phyloP scores from a whole-genome alignment of 2,113 vertebrate species.

The Gadus macrocephalus region DNA sequence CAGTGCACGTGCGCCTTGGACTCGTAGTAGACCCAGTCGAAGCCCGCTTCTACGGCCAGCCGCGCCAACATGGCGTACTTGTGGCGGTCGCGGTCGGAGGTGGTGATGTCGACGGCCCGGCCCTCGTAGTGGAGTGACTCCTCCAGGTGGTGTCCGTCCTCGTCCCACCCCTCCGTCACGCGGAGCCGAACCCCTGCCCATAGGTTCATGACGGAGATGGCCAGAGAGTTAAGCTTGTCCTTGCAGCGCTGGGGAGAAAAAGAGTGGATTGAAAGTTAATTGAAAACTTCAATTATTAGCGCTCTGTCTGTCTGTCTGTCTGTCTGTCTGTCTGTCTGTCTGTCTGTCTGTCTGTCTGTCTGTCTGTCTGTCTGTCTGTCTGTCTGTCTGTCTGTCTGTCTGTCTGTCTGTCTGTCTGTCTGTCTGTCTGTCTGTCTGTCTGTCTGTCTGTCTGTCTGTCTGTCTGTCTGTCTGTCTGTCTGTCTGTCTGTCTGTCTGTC shows the following conservation, averaged over 20 bases:
- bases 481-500: too few species aligned
- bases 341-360: too few species aligned
- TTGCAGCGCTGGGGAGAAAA: constrained; percentile 62
- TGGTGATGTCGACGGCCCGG: constrained; percentile 71
- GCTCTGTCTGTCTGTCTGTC: too few species aligned
- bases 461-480: too few species aligned
- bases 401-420: too few species aligned
- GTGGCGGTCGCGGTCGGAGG: constrained; percentile 69
- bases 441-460: too few species aligned
- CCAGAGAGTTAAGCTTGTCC: constrained; percentile 71
- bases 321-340: too few species aligned
- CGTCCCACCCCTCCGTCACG: constrained; percentile 73
- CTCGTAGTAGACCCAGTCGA: constrained; percentile 75
- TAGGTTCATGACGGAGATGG: constrained; percentile 72
- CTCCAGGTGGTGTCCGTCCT: constrained; percentile 72
- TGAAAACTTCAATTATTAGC: too few species aligned
- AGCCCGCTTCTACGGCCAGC: constrained; percentile 69
- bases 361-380: too few species aligned
- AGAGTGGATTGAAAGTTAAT: too few species aligned
- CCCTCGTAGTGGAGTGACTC: constrained; percentile 74
- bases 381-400: too few species aligned
- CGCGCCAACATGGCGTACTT: constrained; percentile 72
- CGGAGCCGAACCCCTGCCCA: constrained; percentile 69
- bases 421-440: too few species aligned
- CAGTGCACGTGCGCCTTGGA: constrained; percentile 73